Conservation (phyloP, 2,888 invertebrate genomes). For the Idaea aversata region DNA sequence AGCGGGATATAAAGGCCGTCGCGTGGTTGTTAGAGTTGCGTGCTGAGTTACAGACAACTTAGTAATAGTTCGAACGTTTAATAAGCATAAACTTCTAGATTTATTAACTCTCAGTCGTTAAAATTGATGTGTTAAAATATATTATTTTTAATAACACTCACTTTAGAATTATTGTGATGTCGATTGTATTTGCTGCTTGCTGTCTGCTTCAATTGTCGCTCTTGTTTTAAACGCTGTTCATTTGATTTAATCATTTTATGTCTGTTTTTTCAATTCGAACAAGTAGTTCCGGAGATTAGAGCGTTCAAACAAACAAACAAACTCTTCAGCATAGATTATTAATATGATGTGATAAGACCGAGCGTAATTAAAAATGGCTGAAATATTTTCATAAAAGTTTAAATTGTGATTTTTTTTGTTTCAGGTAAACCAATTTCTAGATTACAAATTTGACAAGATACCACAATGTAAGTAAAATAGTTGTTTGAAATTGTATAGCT, state of each 20-base stretch:
- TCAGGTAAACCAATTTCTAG: neutral
- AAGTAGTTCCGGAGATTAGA: too few species aligned
- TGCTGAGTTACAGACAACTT: slow-evolving; percentile 37
- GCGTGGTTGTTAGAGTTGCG: slow-evolving; percentile 37
- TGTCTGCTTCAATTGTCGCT: too few species aligned
- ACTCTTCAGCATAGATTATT: too few species aligned
- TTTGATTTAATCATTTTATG: too few species aligned
- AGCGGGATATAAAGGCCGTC: slow-evolving; percentile 56
- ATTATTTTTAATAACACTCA: neutral
- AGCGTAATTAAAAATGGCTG: too few species aligned
- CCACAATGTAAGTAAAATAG: neutral
- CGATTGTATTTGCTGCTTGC: too few species aligned
- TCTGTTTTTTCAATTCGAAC: too few species aligned
- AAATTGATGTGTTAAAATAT: neutral
- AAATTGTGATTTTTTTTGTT: neutral
- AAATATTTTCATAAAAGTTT: neutral
- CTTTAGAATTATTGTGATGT: neutral
- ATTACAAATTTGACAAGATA: neutral
- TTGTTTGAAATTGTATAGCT: neutral
- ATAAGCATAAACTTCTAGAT: slow-evolving; percentile 51
- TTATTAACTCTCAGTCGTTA: slow-evolving; percentile 37
- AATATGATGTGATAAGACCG: too few species aligned
- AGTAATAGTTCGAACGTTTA: slow-evolving; percentile 46
- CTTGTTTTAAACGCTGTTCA: too few species aligned
- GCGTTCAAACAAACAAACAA: too few species aligned